Evolutionary conservation across 1,140 invertebrate genomes (phyloP), one percentile per base, ranked within the genome.

Genomic region (Lepidurus couesii): DNA sequence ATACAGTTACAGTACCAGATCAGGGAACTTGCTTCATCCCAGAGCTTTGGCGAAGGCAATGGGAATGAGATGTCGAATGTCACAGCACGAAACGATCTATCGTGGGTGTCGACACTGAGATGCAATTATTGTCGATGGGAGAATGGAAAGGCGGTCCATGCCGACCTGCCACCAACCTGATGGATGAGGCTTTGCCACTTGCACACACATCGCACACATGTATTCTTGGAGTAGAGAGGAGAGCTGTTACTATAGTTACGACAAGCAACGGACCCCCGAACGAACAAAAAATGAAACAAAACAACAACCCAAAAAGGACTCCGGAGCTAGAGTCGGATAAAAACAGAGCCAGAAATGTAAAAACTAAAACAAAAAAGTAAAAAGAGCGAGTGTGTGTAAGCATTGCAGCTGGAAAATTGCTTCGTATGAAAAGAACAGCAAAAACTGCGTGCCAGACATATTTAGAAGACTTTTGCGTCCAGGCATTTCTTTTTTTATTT

Each of bases 101-200:
- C 53, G 53, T 65, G 53, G 53, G 78, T 47, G 73, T 79, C 73
- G 78, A 79, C 78, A 79, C 26, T 45, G 74, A 79, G 78, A 79
- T 45, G 78, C 78, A 79, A 79, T 79, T 79, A 79, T 79, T 79
- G 78, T 79, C 65, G 74, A n/a, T 74, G 53, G 53, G 53, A 65
- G 53, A 65, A 65, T 65, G 53, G 53, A 65, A 65, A 65, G 53
- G 53, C 53, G 53, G 53, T 9, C 53, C 53, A 65, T 65, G 53
- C 53, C 53, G 53, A 65, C 53, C 53, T 65, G 53, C 53, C 53
- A 65, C 53, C 53, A 65, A 65, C 53, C 53, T 65, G 53, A 65
- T 65, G 53, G 53, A 65, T 65, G 53, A 65, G 53, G 16, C n/a
- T 65, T 21, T 65, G 21, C 53, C 53, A 65, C 53, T 65, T 65